Percentiles rank a stretch among this genome's conserved stretches.
These are phyloP conservation scores for Drosophila borealis DNA, from an alignment of 2,888 invertebrate species.

Conservation along the genomic window DNA sequence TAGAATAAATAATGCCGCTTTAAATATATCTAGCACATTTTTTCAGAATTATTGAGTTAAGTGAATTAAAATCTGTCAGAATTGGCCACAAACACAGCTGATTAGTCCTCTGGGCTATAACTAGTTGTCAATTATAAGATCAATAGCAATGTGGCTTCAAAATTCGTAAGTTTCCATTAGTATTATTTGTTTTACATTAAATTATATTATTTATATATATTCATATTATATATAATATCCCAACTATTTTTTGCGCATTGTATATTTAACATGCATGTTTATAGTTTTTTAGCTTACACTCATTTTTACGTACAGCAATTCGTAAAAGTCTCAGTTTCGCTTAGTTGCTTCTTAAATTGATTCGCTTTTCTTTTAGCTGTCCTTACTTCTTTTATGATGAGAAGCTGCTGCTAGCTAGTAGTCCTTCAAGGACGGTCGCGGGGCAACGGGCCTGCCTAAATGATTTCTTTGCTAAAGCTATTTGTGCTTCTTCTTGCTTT, in stretches of 20 bases:
- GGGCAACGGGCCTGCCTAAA: not conserved
- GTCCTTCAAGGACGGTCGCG: no score
- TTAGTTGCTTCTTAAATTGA: not conserved
- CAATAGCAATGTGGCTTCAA: no score
- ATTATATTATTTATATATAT: no score
- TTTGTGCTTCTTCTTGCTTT: conserved; percentile 9
- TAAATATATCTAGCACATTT: no score
- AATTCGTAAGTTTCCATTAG: no score
- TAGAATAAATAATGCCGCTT: no score
- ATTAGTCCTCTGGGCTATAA: no score
- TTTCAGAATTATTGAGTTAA: no score
- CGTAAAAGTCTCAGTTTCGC: not conserved
- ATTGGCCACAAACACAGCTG: no score
- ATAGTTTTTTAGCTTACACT: not conserved
- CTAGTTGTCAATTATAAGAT: no score
- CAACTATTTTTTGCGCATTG: not conserved
- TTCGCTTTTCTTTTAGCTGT: not conserved
- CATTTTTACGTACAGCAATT: not conserved
- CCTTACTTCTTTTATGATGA: conserved; percentile 23
- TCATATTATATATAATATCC: not conserved
- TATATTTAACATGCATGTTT: not conserved
- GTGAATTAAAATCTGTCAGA: no score
- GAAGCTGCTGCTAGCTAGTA: not conserved
- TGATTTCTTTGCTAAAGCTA: conserved; percentile 12
- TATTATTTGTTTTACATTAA: no score